These are phyloP conservation scores for Tachuris rubrigastra DNA, from an alignment of 2,113 vertebrate species.

Conservation along the genomic window DNA sequence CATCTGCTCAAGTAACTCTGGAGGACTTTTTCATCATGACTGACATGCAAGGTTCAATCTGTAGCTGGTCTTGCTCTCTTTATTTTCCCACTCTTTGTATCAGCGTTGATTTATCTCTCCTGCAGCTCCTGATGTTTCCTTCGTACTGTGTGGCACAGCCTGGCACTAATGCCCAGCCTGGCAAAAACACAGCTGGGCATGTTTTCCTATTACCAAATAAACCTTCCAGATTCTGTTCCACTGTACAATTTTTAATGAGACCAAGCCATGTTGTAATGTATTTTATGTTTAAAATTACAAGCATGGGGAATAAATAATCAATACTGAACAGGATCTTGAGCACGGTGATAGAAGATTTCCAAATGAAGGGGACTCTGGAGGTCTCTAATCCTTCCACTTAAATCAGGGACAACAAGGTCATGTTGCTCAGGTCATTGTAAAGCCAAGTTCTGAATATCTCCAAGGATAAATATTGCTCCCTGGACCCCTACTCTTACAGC, in stretches of 20 bases:
- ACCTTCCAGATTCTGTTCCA: not conserved
- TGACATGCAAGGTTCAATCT: not conserved
- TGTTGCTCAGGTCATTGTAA: not conserved
- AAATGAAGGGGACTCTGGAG: not conserved
- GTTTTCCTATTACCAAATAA: not conserved
- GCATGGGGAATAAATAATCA: not conserved
- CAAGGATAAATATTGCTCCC: not conserved
- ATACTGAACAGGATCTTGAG: not conserved
- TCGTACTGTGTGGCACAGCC: not conserved
- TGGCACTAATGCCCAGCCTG: not conserved
- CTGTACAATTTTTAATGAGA: not conserved
- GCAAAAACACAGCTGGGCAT: not conserved
- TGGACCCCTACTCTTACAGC: not conserved
- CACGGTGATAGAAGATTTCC: not conserved
- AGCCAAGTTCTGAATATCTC: not conserved
- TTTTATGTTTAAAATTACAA: not conserved
- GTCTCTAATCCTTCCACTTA: not conserved
- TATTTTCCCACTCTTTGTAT: not conserved
- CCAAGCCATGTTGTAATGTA: not conserved
- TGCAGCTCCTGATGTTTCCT: not conserved
- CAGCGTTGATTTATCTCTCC: not conserved
- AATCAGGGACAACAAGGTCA: not conserved
- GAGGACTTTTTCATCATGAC: conserved; percentile 15
- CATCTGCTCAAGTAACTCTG: conserved; percentile 19
- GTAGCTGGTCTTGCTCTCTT: not conserved